A percentile compares a stretch with the other conserved stretches of the same genome.
Evolutionary conservation across 2,113 vertebrate species (phyloP).

Genomic region (Cranoglanis bouderius): DNA sequence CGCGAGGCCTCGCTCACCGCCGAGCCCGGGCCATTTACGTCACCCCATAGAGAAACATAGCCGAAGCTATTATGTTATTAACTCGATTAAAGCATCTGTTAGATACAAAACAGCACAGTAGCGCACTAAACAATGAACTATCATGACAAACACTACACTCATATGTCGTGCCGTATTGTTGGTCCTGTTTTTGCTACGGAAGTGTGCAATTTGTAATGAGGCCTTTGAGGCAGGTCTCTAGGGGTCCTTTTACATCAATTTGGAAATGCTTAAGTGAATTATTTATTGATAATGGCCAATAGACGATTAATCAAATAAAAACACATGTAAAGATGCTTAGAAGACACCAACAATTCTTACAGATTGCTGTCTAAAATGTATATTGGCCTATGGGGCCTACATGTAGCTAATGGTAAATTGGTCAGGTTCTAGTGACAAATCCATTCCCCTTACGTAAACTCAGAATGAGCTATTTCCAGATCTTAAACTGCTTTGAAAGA

Average conservation of each 20-base stretch:
- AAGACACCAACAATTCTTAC: background rate
- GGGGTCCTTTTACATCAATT: background rate
- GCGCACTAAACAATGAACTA: background rate
- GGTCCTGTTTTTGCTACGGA: background rate
- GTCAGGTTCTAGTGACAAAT: background rate
- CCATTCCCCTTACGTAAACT: background rate
- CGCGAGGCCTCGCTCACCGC: constrained; percentile 78
- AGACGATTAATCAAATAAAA: background rate
- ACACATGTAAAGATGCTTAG: background rate
- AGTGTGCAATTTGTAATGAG: background rate
- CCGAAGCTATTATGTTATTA: constrained; percentile 54
- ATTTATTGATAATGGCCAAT: background rate
- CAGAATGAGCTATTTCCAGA: background rate
- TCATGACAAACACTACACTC: background rate
- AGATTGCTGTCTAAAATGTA: background rate
- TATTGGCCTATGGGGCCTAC: background rate
- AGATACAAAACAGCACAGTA: background rate
- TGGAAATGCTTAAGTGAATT: background rate
- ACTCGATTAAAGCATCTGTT: constrained; percentile 6
- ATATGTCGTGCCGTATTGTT: too few relatives aligned
- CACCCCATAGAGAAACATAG: constrained; percentile 70
- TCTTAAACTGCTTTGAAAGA: background rate
- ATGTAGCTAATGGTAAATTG: background rate
- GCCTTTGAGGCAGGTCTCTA: background rate
- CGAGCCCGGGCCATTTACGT: constrained; percentile 77